Conservation (phyloP, 2,113 vertebrate species). For the Phasianus colchicus region DNA sequence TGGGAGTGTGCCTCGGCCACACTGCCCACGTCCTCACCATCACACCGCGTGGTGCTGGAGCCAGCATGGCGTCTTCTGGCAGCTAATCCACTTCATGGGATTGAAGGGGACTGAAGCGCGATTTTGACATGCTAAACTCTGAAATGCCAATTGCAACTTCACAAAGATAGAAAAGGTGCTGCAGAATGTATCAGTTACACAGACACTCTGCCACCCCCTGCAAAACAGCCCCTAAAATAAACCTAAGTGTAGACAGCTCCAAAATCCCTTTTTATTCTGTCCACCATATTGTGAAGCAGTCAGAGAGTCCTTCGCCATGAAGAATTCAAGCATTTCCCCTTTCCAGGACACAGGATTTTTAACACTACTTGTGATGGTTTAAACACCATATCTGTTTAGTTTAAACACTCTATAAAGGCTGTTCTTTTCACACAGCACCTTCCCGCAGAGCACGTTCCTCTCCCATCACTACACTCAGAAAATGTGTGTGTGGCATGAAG, state of each 20-base stretch:
- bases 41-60: accelerated
- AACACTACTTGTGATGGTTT: neutral
- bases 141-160: neutral
- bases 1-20: accelerated
- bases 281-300: neutral
- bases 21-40: accelerated
- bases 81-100: neutral
- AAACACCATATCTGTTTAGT: neutral
- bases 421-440: neutral
- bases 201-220: neutral
- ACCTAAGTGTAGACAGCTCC: neutral
- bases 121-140: neutral
- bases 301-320: neutral
- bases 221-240: constrained; percentile 37
- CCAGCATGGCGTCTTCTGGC: accelerated
- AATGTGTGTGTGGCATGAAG: neutral
- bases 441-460: neutral
- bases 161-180: constrained; percentile 36
- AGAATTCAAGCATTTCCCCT: neutral
- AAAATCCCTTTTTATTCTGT: neutral
- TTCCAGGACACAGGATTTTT: neutral
- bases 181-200: constrained; percentile 28
- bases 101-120: neutral
- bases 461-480: neutral
- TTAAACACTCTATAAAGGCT: neutral